Evolutionary conservation across 2,888 invertebrate genomes (phyloP).

Genomic region (Drosophila prostipennis): DNA sequence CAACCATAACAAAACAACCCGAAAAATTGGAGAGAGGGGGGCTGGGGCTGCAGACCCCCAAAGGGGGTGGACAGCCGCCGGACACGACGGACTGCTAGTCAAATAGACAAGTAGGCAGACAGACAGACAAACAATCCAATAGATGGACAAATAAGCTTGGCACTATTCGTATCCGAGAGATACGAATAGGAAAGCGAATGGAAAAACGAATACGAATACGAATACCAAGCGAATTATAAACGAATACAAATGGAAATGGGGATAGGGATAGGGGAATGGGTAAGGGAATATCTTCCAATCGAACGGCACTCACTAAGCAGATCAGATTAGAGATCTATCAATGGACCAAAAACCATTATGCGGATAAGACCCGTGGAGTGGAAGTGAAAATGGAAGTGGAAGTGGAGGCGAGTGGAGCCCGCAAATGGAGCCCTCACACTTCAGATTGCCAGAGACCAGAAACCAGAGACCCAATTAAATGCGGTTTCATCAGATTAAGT

Average conservation of each 20-base stretch:
- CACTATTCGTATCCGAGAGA: slow-evolving; percentile 63
- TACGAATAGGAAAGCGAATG: slow-evolving; percentile 40
- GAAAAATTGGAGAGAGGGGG: slow-evolving; percentile 10
- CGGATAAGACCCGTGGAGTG: slow-evolving; percentile 37
- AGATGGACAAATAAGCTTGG: slow-evolving; percentile 71
- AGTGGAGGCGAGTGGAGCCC: slow-evolving; percentile 10
- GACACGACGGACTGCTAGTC: slow-evolving; percentile 38
- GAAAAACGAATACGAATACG: slow-evolving; percentile 4
- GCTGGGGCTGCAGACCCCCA: background rate
- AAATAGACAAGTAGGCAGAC: slow-evolving; percentile 46
- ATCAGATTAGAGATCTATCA: slow-evolving; percentile 46
- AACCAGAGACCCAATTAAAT: slow-evolving; percentile 28
- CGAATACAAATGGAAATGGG: slow-evolving; percentile 12
- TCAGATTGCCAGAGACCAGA: slow-evolving; percentile 27
- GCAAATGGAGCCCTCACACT: slow-evolving; percentile 24
- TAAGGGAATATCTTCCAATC: slow-evolving; percentile 32
- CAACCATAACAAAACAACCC: slow-evolving; percentile 66
- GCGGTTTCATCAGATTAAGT: slow-evolving; percentile 16
- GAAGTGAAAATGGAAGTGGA: background rate
- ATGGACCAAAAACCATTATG: slow-evolving; percentile 43
- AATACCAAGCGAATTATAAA: slow-evolving; percentile 19
- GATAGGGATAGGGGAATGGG: background rate
- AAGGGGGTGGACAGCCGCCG: slow-evolving; percentile 30
- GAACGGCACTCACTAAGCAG: slow-evolving; percentile 46
- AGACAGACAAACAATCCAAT: slow-evolving; percentile 71